A percentile compares a stretch with the other conserved stretches of the same genome.
Evolutionary conservation across 2,888 invertebrate species (phyloP).

Genomic region (Suillia variegata): DNA sequence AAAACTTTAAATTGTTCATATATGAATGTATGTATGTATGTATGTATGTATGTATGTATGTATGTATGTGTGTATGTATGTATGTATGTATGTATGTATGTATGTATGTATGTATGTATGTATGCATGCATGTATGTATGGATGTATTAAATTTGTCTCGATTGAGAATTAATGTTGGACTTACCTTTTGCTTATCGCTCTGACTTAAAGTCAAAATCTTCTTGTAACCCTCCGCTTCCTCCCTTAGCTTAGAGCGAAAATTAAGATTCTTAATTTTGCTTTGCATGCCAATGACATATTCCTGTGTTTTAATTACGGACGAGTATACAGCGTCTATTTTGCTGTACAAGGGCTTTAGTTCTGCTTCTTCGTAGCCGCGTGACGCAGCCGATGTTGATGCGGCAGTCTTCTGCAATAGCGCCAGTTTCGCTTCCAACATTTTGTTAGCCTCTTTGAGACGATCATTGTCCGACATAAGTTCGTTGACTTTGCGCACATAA

Average conservation of each 20-base stretch:
- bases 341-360: slow-evolving; percentile 52
- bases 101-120: not conserved
- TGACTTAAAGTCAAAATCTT: slow-evolving; percentile 45
- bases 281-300: slow-evolving; percentile 47
- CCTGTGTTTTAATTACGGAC: slow-evolving; percentile 45
- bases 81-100: not conserved
- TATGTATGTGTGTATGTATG: not conserved
- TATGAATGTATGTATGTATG: not conserved
- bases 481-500: slow-evolving; percentile 56
- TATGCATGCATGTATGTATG: not conserved
- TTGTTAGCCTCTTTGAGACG: slow-evolving; percentile 44
- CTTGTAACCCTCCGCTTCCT: slow-evolving; percentile 45
- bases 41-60: not conserved
- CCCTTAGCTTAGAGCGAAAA: slow-evolving; percentile 48
- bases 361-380: slow-evolving; percentile 42
- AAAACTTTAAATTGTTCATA: not conserved
- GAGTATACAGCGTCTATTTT: slow-evolving; percentile 54
- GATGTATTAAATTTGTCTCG: not conserved
- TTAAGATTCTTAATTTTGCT: slow-evolving; percentile 53
- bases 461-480: slow-evolving; percentile 52
- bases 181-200: slow-evolving; percentile 41
- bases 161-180: slow-evolving; percentile 14
- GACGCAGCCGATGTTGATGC: slow-evolving; percentile 21
- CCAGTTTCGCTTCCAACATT: slow-evolving; percentile 40
- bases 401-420: slow-evolving; percentile 28